Evolutionary conservation across 2,113 vertebrate species (phyloP).

Genomic region (Misgurnus anguillicaudatus): DNA sequence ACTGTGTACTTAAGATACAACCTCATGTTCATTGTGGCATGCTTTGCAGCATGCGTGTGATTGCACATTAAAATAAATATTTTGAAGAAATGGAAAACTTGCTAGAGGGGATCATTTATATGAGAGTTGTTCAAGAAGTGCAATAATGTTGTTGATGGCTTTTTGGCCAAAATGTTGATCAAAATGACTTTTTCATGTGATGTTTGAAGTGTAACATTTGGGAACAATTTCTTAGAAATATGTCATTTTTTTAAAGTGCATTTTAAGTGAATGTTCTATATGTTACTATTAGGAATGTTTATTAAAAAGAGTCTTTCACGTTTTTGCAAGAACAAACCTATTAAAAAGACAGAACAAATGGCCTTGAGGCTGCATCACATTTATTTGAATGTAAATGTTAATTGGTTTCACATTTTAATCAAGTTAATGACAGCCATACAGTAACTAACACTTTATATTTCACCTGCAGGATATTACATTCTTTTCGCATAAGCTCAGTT

Average conservation of each 20-base stretch:
- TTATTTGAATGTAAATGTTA: not conserved
- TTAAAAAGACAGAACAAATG: not conserved
- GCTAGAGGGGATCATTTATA: not conserved
- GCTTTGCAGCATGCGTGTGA: not conserved
- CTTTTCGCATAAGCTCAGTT: too few species aligned
- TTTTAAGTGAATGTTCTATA: not conserved
- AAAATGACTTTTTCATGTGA: not conserved
- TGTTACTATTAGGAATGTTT: not conserved
- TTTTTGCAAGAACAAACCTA: not conserved
- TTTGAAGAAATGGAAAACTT: not conserved
- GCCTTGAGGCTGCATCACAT: not conserved
- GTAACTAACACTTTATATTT: not conserved
- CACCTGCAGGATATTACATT: too few species aligned
- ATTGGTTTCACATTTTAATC: not conserved
- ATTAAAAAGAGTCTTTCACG: not conserved
- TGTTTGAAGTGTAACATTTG: not conserved
- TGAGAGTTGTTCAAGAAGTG: not conserved
- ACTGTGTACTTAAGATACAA: too few species aligned
- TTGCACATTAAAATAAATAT: not conserved
- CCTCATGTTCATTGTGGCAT: too few species aligned
- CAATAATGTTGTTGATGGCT: not conserved
- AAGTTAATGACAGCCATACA: conserved; percentile 20
- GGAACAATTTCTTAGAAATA: not conserved
- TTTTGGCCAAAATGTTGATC: not conserved
- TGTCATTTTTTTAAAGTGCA: not conserved